Conservation (phyloP, 2,888 invertebrate genomes). For the Meghimatium bilineatum region DNA sequence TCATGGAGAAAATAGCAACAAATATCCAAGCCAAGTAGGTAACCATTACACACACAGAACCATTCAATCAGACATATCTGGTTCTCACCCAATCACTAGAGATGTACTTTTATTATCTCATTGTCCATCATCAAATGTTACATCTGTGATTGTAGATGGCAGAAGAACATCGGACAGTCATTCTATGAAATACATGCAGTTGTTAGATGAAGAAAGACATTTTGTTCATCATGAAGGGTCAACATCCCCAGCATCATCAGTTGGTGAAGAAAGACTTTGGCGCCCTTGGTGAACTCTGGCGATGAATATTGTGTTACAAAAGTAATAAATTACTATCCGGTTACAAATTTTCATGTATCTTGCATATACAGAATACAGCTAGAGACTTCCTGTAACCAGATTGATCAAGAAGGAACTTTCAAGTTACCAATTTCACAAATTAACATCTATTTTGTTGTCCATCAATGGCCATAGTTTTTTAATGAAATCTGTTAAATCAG, state of each 20-base stretch:
- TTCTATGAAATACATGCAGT: conserved; percentile 26
- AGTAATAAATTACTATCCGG: no score
- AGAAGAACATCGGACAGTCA: conserved; percentile 24
- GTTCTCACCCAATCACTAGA: neutral
- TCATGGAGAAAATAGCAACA: neutral
- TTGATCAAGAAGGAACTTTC: no score
- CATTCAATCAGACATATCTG: neutral
- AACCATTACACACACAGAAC: neutral
- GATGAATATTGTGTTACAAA: no score
- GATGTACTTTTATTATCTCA: neutral
- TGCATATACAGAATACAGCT: no score
- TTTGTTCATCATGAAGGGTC: conserved; percentile 32
- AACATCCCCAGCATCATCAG: conserved; percentile 42
- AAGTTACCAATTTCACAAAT: no score
- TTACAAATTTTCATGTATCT: no score
- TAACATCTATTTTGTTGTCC: no score
- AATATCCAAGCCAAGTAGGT: neutral
- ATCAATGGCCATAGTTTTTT: no score
- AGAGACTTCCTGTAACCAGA: no score
- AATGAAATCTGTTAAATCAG: no score
- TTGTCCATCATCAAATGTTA: conserved; percentile 14
- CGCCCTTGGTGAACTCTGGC: conserved; percentile 48
- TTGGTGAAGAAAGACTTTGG: conserved; percentile 52
- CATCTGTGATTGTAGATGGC: conserved; percentile 42
- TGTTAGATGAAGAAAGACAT: conserved; percentile 42